Conservation (phyloP, 2,797 vertebrate genomes). For the Rhabdophis nuchalis region DNA sequence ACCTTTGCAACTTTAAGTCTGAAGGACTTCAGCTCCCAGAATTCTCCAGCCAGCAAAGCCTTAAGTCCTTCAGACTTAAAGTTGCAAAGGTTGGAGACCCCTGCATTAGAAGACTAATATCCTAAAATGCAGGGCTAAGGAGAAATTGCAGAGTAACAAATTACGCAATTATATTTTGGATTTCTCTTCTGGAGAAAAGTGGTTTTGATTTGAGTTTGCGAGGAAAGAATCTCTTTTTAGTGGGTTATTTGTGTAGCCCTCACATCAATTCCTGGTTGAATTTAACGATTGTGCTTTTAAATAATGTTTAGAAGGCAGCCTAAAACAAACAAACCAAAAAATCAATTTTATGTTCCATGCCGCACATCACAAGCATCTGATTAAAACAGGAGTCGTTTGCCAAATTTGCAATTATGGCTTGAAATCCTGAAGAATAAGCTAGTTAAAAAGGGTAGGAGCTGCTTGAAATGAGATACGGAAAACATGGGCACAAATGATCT, state of each 20-base stretch:
- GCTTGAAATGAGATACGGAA: neutral
- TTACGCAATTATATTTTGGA: neutral
- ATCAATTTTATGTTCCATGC: neutral
- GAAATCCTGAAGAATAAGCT: neutral
- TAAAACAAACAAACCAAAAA: neutral
- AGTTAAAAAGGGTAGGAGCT: neutral
- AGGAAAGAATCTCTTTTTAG: neutral
- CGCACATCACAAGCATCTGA: neutral
- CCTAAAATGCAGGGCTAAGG: neutral
- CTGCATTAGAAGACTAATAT: neutral
- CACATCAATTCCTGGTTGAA: slow-evolving; percentile 1
- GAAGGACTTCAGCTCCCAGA: too few species aligned
- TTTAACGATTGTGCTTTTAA: neutral
- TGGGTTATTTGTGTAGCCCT: neutral
- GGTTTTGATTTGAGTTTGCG: neutral
- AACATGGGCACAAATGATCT: neutral
- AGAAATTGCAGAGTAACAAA: neutral
- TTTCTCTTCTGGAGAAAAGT: neutral
- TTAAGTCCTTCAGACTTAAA: too few species aligned
- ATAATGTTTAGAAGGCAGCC: neutral
- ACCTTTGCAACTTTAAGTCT: too few species aligned
- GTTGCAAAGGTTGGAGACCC: too few species aligned
- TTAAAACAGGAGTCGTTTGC: neutral
- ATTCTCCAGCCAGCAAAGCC: too few species aligned
- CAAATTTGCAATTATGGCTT: slow-evolving; percentile 11